Evolutionary conservation across 2,113 vertebrate genomes (phyloP).

Genomic region (Carassius gibelio): DNA sequence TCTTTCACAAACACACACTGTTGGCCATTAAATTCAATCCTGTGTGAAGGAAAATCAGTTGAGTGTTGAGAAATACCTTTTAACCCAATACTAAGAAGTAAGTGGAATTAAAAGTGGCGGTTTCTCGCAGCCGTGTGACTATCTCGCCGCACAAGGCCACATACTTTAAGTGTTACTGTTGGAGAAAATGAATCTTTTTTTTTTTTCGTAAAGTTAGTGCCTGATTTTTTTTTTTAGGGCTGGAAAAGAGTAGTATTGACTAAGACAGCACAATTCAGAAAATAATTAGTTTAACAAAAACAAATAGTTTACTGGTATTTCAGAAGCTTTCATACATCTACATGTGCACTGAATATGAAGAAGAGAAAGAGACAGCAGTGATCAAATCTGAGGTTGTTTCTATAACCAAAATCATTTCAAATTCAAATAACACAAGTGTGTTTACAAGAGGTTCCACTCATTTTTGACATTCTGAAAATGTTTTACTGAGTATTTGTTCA

Average conservation of each 20-base stretch:
- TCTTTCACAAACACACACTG: constrained; percentile 19
- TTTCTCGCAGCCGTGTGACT: background rate
- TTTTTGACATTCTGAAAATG: background rate
- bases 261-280: background rate
- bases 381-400: background rate
- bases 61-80: constrained; percentile 30
- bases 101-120: background rate
- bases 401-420: background rate
- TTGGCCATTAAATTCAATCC: constrained; percentile 27
- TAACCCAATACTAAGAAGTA: constrained; percentile 21
- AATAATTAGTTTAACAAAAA: background rate
- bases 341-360: background rate
- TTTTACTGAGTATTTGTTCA: background rate
- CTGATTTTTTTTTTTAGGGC: background rate
- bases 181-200: constrained; percentile 3
- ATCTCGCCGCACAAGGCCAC: constrained; percentile 1
- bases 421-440: background rate
- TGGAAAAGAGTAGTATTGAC: constrained; percentile 31
- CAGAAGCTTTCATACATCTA: background rate
- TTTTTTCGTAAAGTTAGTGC: background rate
- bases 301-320: background rate
- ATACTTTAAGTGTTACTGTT: background rate
- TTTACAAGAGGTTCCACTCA: background rate
- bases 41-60: constrained; percentile 1
- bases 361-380: background rate